phyloP scores from a whole-genome alignment of 1,140 invertebrate species.

The Drosophila aff. region DNA sequence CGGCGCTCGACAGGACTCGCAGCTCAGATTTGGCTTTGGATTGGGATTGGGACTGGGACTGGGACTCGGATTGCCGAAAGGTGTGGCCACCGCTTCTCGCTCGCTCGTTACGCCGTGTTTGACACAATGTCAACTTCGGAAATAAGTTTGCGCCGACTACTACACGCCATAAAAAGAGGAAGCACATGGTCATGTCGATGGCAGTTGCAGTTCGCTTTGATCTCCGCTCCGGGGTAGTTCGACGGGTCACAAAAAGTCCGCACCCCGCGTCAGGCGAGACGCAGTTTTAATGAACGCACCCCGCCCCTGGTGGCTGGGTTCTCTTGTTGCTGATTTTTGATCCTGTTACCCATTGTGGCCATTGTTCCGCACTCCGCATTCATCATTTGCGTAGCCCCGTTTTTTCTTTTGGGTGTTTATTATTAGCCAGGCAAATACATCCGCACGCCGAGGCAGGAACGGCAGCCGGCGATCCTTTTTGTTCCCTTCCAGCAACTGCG shows the following conservation, averaged over 20 bases:
- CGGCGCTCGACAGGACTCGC: slow-evolving; percentile 59
- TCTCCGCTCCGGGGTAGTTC: slow-evolving; percentile 67
- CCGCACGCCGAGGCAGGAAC: slow-evolving; percentile 51
- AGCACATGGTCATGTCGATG: slow-evolving; percentile 37
- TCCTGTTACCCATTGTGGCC: slow-evolving; percentile 78
- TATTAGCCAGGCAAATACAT: slow-evolving; percentile 80
- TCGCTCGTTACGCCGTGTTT: slow-evolving; percentile 77
- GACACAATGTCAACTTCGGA: slow-evolving; percentile 81
- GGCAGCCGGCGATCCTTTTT: slow-evolving; percentile 42
- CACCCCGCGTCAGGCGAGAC: slow-evolving; percentile 48
- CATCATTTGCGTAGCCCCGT: slow-evolving; percentile 42
- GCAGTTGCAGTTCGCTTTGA: slow-evolving; percentile 72
- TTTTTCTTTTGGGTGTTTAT: slow-evolving; percentile 59
- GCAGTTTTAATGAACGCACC: slow-evolving; percentile 75
- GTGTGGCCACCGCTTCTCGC: slow-evolving; percentile 22
- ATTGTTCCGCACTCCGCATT: slow-evolving; percentile 71
- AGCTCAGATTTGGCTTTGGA: slow-evolving; percentile 38
- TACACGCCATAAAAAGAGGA: slow-evolving; percentile 36
- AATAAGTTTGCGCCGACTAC: slow-evolving; percentile 66
- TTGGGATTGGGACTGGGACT: slow-evolving; percentile 33
- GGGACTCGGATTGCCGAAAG: slow-evolving; percentile 31
- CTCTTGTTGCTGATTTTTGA: slow-evolving; percentile 76
- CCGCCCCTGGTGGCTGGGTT: slow-evolving; percentile 12
- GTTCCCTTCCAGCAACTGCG: slow-evolving; percentile 21
- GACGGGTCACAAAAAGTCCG: slow-evolving; percentile 12